These are phyloP conservation scores for Patella depressa DNA, from an alignment of 2,888 invertebrate genomes.

Conservation along the genomic window DNA sequence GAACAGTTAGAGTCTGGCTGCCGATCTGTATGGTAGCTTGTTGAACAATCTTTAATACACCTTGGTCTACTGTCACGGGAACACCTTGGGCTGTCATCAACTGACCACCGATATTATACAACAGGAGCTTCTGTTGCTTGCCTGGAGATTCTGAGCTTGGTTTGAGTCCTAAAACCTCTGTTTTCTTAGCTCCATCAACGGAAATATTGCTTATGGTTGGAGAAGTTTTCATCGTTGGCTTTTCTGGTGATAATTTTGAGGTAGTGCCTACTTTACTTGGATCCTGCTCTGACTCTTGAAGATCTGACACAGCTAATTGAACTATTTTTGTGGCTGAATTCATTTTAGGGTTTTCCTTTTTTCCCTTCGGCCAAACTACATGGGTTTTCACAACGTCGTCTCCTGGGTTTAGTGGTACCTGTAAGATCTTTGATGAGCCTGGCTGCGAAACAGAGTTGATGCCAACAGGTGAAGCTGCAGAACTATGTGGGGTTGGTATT, in stretches of 20 bases:
- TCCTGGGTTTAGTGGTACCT: no score
- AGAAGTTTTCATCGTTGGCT: not conserved
- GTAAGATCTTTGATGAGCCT: no score
- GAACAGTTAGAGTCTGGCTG: conserved; percentile 43
- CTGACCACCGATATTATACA: conserved; percentile 61
- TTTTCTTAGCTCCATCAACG: not conserved
- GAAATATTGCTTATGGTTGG: not conserved
- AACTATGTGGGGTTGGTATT: no score
- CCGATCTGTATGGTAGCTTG: conserved; percentile 47
- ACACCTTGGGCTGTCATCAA: conserved; percentile 61
- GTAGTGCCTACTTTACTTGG: not conserved
- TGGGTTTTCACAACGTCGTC: not conserved
- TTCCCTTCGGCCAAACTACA: not conserved
- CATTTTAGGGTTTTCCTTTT: not conserved
- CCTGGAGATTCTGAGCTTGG: not conserved
- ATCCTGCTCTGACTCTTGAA: not conserved
- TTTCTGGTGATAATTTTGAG: not conserved
- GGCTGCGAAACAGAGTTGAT: no score
- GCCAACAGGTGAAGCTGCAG: no score
- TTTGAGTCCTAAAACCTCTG: not conserved
- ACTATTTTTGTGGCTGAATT: not conserved
- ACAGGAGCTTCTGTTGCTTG: conserved; percentile 40
- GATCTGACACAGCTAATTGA: not conserved
- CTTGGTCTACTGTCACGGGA: conserved; percentile 57
- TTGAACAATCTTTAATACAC: conserved; percentile 50